Evolutionary conservation across 1,140 invertebrate species (phyloP).

Genomic region (Diuraphis noxia): DNA sequence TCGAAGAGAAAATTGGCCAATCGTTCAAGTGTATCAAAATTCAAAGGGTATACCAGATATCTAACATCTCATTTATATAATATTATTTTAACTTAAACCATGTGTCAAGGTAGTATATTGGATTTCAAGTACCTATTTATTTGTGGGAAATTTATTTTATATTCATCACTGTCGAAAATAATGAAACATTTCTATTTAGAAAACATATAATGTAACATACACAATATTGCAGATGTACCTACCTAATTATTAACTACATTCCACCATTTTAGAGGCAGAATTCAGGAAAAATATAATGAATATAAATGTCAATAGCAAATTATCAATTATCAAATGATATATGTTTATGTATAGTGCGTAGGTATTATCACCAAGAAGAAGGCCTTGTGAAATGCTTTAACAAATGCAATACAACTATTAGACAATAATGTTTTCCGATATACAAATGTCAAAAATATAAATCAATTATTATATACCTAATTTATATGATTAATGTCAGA

Average conservation of each 20-base stretch:
- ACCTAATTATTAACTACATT: not conserved
- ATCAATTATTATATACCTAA: no score
- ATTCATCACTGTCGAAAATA: not conserved
- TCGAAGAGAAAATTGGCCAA: constrained; percentile 40
- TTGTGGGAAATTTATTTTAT: not conserved
- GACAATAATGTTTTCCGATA: no score
- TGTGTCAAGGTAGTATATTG: not conserved
- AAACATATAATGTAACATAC: not conserved
- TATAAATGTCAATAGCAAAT: not conserved
- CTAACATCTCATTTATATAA: not conserved
- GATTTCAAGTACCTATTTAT: not conserved
- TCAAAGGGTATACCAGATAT: constrained; percentile 1
- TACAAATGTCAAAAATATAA: no score
- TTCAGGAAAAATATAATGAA: not conserved
- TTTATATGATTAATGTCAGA: no score
- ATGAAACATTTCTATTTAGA: not conserved
- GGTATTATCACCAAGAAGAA: not conserved
- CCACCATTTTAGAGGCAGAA: not conserved
- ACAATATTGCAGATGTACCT: not conserved
- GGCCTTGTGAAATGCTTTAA: not conserved
- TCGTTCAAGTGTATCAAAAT: constrained; percentile 35
- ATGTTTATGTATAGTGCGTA: not conserved
- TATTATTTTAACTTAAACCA: not conserved
- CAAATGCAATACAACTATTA: not conserved
- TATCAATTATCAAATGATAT: not conserved